Percentiles rank a stretch among this genome's conserved stretches.
Evolutionary conservation across 2,888 invertebrate genomes (phyloP).

Genomic region (Phortica okadai): DNA sequence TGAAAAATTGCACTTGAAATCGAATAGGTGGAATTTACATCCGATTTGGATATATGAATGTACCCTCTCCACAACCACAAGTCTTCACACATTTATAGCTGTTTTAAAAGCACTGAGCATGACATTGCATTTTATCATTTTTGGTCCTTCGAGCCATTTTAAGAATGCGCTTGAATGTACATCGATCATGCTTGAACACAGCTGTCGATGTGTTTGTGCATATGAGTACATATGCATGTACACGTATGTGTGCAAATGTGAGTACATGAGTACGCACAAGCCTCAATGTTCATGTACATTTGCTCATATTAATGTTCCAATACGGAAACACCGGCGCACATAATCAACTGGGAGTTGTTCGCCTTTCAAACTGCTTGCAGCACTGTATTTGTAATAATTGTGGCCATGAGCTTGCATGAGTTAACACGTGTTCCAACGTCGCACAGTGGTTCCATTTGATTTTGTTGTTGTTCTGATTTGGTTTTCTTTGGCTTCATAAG

Average conservation of each 20-base stretch:
- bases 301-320: slow-evolving; percentile 40
- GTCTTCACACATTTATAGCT: neutral
- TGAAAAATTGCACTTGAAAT: slow-evolving; percentile 18
- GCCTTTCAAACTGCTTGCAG: slow-evolving; percentile 53
- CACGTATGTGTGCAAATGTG: no score
- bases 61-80: neutral
- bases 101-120: slow-evolving; percentile 13
- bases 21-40: slow-evolving; percentile 10
- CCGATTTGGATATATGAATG: neutral
- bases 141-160: slow-evolving; percentile 55
- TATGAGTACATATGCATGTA: no score
- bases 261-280: no score
- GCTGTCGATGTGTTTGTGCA: neutral
- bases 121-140: slow-evolving; percentile 56
- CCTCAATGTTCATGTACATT: neutral
- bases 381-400: slow-evolving; percentile 59
- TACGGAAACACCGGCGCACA: slow-evolving; percentile 41
- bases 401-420: neutral
- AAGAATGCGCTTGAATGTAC: slow-evolving; percentile 55
- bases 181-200: slow-evolving; percentile 48
- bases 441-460: neutral
- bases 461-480: slow-evolving; percentile 30
- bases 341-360: slow-evolving; percentile 24
- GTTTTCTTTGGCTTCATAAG: slow-evolving; percentile 22
- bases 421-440: neutral